These are phyloP conservation scores for Scaptomyza tumidula DNA, from an alignment of 2,888 invertebrate genomes.

Conservation along the genomic window DNA sequence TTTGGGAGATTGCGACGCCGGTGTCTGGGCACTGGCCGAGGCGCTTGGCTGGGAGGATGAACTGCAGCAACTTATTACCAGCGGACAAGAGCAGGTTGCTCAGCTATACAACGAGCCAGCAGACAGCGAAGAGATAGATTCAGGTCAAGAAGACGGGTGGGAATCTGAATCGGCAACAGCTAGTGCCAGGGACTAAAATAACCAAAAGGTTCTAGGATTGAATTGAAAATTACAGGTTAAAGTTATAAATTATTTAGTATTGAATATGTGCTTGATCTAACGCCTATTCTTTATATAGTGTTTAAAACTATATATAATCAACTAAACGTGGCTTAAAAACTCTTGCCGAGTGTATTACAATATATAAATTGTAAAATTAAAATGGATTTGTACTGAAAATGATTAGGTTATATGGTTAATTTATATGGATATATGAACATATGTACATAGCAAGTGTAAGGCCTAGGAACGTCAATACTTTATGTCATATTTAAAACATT, in stretches of 20 bases:
- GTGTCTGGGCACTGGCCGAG: constrained; percentile 90
- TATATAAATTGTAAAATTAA: background rate
- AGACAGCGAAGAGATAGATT: background rate
- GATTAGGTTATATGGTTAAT: background rate
- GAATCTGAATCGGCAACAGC: constrained; percentile 5
- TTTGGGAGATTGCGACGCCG: constrained; percentile 93
- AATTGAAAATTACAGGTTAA: constrained; percentile 9
- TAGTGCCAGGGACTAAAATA: constrained; percentile 5
- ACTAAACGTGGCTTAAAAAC: background rate
- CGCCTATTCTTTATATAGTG: background rate
- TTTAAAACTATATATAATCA: constrained; percentile 3
- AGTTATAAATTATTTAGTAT: constrained; percentile 11
- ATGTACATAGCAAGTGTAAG: constrained; percentile 4
- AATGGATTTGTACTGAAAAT: constrained; percentile 4
- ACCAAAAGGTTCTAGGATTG: background rate
- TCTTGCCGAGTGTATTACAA: background rate
- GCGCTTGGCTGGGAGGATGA: constrained; percentile 92
- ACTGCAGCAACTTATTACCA: constrained; percentile 86
- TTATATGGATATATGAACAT: constrained; percentile 11
- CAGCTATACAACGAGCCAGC: background rate
- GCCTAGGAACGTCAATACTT: constrained; percentile 7
- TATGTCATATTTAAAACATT: constrained; percentile 10
- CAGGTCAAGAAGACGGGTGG: background rate
- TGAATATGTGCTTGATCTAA: constrained; percentile 28
- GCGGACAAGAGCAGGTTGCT: constrained; percentile 86